Conservation (phyloP, 2,888 invertebrate species). For the Neoitamus cyanurus region DNA sequence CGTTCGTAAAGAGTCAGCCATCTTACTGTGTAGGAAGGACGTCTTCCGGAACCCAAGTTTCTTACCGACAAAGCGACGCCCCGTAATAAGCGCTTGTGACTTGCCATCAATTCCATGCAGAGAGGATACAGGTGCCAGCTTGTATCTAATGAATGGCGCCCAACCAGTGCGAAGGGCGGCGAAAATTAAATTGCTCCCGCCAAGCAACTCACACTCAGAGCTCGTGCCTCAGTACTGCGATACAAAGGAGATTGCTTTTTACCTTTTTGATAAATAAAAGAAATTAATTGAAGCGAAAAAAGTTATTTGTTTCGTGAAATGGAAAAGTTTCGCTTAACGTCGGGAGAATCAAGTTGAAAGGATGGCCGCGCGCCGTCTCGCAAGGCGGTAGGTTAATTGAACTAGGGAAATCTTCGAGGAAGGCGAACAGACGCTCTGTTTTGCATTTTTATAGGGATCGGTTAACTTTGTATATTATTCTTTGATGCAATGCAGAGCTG, state of each 20-base stretch:
- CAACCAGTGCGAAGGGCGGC: neutral
- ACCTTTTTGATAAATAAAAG: constrained; percentile 42
- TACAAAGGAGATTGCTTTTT: constrained; percentile 25
- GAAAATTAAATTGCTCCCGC: neutral
- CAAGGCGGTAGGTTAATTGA: neutral
- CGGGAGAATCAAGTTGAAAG: constrained; percentile 6
- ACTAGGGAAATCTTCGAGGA: neutral
- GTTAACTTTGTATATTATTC: constrained; percentile 36
- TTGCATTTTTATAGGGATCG: constrained; percentile 10
- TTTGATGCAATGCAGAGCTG: neutral
- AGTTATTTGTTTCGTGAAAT: constrained; percentile 36
- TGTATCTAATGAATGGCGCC: constrained; percentile 16
- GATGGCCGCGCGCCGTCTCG: neutral
- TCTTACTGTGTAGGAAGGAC: constrained; percentile 3
- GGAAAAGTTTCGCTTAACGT: constrained; percentile 34
- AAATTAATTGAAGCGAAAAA: constrained; percentile 43
- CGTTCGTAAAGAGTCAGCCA: neutral
- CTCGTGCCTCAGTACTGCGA: neutral
- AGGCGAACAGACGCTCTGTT: neutral
- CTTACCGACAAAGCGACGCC: neutral
- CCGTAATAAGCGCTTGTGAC: neutral
- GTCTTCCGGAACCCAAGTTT: neutral
- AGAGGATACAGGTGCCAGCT: neutral
- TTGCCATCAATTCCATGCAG: neutral
- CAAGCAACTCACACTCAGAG: neutral